Conservation (phyloP, 2,113 vertebrate species). For the Lepus timidus region DNA sequence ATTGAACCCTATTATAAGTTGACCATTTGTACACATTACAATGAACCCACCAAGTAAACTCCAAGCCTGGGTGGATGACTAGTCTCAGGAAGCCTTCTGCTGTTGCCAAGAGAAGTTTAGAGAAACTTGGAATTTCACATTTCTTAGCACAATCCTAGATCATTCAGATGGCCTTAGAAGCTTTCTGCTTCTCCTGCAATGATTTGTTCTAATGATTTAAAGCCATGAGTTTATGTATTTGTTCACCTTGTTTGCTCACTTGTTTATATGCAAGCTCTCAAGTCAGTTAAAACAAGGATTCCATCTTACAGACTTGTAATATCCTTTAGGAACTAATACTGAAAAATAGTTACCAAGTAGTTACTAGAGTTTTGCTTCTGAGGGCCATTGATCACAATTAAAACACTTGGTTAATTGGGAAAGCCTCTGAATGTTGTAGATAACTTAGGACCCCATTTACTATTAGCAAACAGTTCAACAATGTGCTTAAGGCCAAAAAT, state of each 20-base stretch:
- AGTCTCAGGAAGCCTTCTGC: not conserved
- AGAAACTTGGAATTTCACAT: not conserved
- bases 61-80: not conserved
- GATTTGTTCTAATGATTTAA: not conserved
- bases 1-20: not conserved
- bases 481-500: not conserved
- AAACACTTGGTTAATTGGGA: not conserved
- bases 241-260: not conserved
- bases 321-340: not conserved
- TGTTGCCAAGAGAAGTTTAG: not conserved
- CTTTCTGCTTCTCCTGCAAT: not conserved
- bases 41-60: not conserved
- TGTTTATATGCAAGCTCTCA: not conserved
- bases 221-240: not conserved
- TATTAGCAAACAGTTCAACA: not conserved
- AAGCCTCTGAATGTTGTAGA: not conserved
- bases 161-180: not conserved
- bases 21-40: not conserved
- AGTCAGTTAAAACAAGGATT: not conserved
- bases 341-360: not conserved
- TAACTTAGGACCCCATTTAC: not conserved
- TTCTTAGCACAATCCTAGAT: not conserved
- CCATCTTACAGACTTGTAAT: not conserved
- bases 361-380: not conserved
- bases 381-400: not conserved